Base-by-base conservation (phyloP, 2,888 invertebrate genomes). In the Drosophila yooni region DNA sequence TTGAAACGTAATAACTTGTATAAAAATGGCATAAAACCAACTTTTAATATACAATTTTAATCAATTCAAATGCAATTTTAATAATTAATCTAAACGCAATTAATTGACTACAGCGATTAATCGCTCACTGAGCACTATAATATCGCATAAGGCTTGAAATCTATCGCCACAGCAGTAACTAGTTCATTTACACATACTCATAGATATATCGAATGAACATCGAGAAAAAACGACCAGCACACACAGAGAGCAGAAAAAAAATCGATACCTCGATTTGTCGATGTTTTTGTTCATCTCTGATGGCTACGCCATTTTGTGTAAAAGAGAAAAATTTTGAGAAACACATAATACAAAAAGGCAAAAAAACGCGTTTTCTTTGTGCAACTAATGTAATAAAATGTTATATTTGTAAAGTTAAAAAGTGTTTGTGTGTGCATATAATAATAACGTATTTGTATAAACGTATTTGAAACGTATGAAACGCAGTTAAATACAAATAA, bases 281-380 rank as follows among this genome's bases (percentile, higher is more conserved):
- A 36, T 50, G 29, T 50, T 36, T 46, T 51, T 40, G 11, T 54
- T 15, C 77, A 81, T 58, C 81, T 54, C 66, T 76, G 71, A 36
- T 54, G 48, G 25, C 54, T 70, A 71, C 82, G 83, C 82, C 82
- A 82, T 82, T 85, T 82, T 82, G 88, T 84, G 70, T 74, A 58
- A 67, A 65, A 79, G 85, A 71, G 76, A 85, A 82, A 88, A 82
- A 52, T 70, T 25, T 46, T 64, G 58, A 70, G 85, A 65, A 71
- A 75, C 33, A 75, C 50, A 64, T 27, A 56, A 56, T 57, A 48
- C 25, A 25, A 46, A 46, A 46, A 46, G 4, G 15, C 21, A 15
- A 25, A 43, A 53, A 61, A 73, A 70, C 50, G 31, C 40, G 3
- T 51, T 46, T 48, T 64, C 11, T 53, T 52, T 65, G 54, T 54